These are phyloP conservation scores for Kryptolebias ocellatus DNA, from an alignment of 2,797 vertebrate species.

Conservation along the genomic window DNA sequence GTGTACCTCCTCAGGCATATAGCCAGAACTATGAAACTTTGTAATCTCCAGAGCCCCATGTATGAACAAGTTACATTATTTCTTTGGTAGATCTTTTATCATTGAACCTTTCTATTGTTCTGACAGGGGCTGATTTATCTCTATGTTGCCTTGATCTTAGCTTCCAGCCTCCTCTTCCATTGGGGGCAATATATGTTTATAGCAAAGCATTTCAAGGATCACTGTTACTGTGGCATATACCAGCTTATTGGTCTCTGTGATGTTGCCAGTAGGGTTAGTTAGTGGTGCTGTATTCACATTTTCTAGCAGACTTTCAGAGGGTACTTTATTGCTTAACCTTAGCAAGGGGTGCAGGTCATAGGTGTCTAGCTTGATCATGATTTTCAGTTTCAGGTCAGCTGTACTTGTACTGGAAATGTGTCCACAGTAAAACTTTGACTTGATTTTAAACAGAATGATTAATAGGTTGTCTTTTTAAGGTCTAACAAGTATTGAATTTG, in stretches of 20 bases:
- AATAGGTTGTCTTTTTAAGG: background rate
- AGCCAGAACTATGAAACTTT: background rate
- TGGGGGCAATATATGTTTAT: background rate
- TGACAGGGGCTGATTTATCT: background rate
- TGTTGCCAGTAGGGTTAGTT: background rate
- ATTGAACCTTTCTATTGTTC: background rate
- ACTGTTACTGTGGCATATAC: background rate
- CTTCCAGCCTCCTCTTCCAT: too few relatives aligned
- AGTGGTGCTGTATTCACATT: background rate
- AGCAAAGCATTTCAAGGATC: background rate
- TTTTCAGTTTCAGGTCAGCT: background rate
- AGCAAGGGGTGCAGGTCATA: too few relatives aligned
- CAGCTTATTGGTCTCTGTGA: background rate
- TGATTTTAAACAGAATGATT: background rate
- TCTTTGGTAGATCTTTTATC: background rate
- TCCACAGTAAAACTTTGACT: background rate
- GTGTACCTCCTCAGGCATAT: background rate
- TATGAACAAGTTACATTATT: background rate
- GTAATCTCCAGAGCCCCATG: background rate
- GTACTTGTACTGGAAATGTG: background rate
- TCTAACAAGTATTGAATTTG: background rate
- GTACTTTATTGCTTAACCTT: too few relatives aligned
- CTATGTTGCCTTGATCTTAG: conserved; percentile 15
- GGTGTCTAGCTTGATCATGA: too few relatives aligned
- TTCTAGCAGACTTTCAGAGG: too few relatives aligned